Percentiles rank a stretch among this genome's conserved stretches.
Conservation (phyloP, 2,888 invertebrate genomes). For the Entomobrya proxima region DNA sequence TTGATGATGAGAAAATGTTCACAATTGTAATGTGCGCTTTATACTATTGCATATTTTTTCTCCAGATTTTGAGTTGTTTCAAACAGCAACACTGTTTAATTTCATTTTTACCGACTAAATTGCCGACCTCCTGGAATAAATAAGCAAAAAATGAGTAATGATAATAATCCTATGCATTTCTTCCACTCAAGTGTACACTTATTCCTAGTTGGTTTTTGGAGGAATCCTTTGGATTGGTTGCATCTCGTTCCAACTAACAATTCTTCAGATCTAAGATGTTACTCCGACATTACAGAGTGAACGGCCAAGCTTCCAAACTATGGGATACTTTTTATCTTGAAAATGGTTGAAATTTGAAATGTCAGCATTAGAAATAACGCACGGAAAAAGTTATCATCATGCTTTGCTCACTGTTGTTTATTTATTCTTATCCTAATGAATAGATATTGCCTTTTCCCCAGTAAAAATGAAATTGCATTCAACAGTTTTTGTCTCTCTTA, state of each 20-base stretch:
- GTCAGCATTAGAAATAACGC: background rate
- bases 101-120: background rate
- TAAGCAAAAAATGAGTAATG: background rate
- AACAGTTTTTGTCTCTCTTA: slow-evolving; percentile 8
- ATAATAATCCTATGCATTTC: background rate
- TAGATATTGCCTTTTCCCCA: slow-evolving; percentile 1
- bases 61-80: too few relatives aligned
- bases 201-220: too few relatives aligned
- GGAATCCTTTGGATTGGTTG: too few relatives aligned
- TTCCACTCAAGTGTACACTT: background rate
- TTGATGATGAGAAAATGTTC: too few relatives aligned
- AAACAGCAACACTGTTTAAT: slow-evolving; percentile 7
- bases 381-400: background rate
- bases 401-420: background rate
- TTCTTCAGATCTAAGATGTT: too few relatives aligned
- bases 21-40: too few relatives aligned
- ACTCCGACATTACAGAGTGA: too few relatives aligned
- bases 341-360: too few relatives aligned
- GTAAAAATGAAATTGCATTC: slow-evolving; percentile 18
- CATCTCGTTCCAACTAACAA: too few relatives aligned
- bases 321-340: background rate
- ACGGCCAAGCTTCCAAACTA: background rate
- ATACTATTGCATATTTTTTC: too few relatives aligned
- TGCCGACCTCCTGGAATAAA: slow-evolving; percentile 10
- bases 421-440: slow-evolving; percentile 15